Base-by-base conservation (phyloP, 2,797 vertebrate genomes). In the Uromys caudimaculatus region DNA sequence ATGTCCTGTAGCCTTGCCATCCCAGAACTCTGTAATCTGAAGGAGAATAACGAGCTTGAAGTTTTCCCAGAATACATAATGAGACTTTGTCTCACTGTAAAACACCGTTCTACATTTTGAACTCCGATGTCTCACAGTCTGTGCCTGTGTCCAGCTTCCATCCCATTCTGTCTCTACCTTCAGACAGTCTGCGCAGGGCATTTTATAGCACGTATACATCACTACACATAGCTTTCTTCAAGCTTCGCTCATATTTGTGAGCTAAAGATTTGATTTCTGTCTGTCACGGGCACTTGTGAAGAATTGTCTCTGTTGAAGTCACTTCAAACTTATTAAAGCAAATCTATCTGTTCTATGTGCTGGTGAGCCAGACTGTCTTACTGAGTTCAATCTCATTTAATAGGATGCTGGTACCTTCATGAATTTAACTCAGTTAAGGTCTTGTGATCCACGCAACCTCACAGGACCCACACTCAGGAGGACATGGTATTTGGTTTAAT, bases 381-480 rank as follows among this genome's bases (percentile, higher is more conserved):
- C 41, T 81, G 67, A 86, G 58, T 79, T 84, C 50, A 38, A 19
- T 79, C 29, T 87, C 69, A 19, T 41, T 73, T 82, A 47, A 58
- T 24, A 21, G 64, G 21, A 44, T 27, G 35, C 75, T 0, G 6
- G 50, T 3, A 17, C 3, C 12, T 13, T 44, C 73, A 47, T n/a
- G 17, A 38, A 47, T 56, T 75, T 75, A 56, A 89, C 14, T 58
- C 52, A 27, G 1, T 2, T 38, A 13, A 2, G 35, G 38, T 23
- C 58, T 52, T 35, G 64, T 2, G 5, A 23, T 29, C 29, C 12
- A 2, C 0, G 0, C 6, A 54, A 29, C 62, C 17, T 3, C 50
- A 41, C 0, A 6, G 24, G 38, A 24, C 3, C 12, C 24, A 7
- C 0, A 3, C 17, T 62, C 2, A n/a, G 71, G 79, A 89, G 79